Evolutionary conservation across 2,888 invertebrate genomes (phyloP), one percentile per base, ranked within the genome.

Genomic region (Muschampia plurimacula): DNA sequence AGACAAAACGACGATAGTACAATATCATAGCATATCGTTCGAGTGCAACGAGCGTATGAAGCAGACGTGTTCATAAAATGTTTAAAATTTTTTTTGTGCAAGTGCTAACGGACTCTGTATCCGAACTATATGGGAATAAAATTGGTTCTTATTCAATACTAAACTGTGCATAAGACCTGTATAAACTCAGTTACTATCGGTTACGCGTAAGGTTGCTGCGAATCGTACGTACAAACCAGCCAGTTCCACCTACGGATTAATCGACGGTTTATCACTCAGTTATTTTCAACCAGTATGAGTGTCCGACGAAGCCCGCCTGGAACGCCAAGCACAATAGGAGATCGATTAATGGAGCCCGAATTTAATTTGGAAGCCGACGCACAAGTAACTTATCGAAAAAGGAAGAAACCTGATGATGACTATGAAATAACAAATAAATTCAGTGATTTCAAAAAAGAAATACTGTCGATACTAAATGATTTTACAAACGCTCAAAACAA

Each of bases 341-440:
- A 44, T 44, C 44, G 44, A 52, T 6, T 6, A 13, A 52, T 2
- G 1, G 52, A 52, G 6, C 52, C 52, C 13, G 52, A 52, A n/a
- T 52, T 52, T 52, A 52, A 52, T 12, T 2, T n/a, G n/a, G 52
- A 52, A 13, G 13, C 52, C n/a, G 52, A 52, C 6, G 52, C 52
- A 52, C 52, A 52, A 52, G 52, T 52, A 13, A 52, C 52, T 4
- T 7, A 52, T 15, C n/a, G 52, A 52, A 52, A 52, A 52, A 52
- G 15, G 9, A 63, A 63, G 41, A 63, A 63, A 39, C 63, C 63
- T 15, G 63, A 63, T 2, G 63, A 57, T 22, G 57, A 8, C 8
- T 0, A 41, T 22, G 63, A 41, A 4, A 63, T 41, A 12, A 2
- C 9, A 9, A 2, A 22, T 15, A 63, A 63, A 22, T 63, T 41